These are phyloP conservation scores for Acridotheres tristis DNA, from an alignment of 2,797 vertebrate species.

Conservation along the genomic window DNA sequence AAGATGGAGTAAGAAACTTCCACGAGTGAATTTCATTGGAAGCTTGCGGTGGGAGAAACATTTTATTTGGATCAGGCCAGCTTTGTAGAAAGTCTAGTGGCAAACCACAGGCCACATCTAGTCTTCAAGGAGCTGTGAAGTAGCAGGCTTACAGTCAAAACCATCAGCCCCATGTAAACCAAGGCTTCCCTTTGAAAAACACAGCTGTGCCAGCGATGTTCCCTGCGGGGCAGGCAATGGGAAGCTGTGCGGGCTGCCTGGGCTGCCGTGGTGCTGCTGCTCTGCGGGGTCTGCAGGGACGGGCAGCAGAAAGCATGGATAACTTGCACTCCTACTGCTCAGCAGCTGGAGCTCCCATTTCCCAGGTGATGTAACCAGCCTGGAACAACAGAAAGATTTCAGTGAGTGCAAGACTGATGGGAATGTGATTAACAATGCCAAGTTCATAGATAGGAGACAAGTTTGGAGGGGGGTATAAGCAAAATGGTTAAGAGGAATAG, in stretches of 20 bases:
- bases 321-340: neutral
- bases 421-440: neutral
- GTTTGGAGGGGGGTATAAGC: neutral
- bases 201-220: neutral
- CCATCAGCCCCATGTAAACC: neutral
- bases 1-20: neutral
- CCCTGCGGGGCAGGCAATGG: neutral
- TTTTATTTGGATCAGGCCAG: constrained; percentile 6
- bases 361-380: neutral
- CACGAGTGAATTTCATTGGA: neutral
- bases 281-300: neutral
- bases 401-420: neutral
- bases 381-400: neutral
- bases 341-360: neutral
- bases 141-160: neutral
- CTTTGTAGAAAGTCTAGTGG: constrained; percentile 10
- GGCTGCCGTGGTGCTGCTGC: neutral
- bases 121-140: constrained; percentile 14
- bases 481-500: neutral
- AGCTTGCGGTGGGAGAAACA: neutral
- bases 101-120: constrained; percentile 37
- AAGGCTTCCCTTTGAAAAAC: constrained; percentile 7
- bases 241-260: neutral
- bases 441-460: neutral
- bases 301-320: accelerated